A percentile compares a stretch with the other conserved stretches of the same genome.
These are phyloP conservation scores for Odontocolon sp. DNA, from an alignment of 2,888 invertebrate genomes.

Conservation along the genomic window DNA sequence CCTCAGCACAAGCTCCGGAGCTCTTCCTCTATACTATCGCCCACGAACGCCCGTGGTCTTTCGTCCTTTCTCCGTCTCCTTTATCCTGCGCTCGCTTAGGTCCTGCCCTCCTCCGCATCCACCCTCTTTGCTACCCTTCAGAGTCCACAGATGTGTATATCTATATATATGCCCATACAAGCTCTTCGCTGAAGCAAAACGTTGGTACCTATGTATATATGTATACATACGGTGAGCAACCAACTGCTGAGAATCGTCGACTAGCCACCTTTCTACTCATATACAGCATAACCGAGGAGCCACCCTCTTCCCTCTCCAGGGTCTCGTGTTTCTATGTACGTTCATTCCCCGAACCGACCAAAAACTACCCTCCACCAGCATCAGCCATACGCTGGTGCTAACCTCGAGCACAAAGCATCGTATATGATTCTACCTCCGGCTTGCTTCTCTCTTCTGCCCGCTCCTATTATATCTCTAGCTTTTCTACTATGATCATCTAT, in stretches of 20 bases:
- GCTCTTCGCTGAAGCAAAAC: conserved; percentile 33
- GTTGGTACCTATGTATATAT: neutral
- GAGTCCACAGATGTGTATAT: too few species aligned
- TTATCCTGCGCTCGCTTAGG: conserved; percentile 76
- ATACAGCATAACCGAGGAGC: conserved; percentile 14
- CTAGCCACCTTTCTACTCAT: conserved; percentile 27
- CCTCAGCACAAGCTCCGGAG: conserved; percentile 71
- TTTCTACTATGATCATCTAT: conserved; percentile 33
- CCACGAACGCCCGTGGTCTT: conserved; percentile 65
- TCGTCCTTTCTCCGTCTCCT: conserved; percentile 74
- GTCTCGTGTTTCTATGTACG: conserved; percentile 50
- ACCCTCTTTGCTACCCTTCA: conserved; percentile 30
- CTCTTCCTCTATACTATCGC: conserved; percentile 52
- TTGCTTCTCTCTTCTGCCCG: neutral
- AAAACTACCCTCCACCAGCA: conserved; percentile 50
- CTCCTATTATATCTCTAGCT: neutral
- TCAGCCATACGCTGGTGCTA: conserved; percentile 36
- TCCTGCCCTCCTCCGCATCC: conserved; percentile 67
- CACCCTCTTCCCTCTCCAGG: conserved; percentile 5
- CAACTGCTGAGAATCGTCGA: conserved; percentile 49
- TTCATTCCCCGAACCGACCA: conserved; percentile 41
- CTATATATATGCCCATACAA: conserved; percentile 27
- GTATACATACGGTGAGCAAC: conserved; percentile 28
- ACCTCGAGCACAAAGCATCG: conserved; percentile 55
- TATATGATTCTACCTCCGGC: conserved; percentile 37